Evolutionary conservation across 2,888 invertebrate genomes (phyloP), one percentile per base, ranked within the genome.

Genomic region (Platerodrilus igneus): DNA sequence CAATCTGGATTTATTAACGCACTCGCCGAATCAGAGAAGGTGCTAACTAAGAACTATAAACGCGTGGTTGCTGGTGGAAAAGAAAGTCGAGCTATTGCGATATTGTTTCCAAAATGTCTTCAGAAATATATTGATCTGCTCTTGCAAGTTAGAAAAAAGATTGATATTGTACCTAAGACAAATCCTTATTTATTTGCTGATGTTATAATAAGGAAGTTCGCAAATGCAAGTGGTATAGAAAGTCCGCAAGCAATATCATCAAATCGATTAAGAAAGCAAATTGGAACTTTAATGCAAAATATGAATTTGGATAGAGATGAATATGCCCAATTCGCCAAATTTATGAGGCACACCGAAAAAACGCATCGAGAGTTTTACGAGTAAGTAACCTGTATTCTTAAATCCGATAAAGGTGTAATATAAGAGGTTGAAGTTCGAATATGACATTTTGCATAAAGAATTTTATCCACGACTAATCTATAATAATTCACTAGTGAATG

Each of bases 121-220:
- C 41, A 44, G 25, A 15, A 17, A n/a, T 32, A 39, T 23, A 21
- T 43, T 2, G 15, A 43, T 13, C 15, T 47, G 20, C 22, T 47
- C 36, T 29, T 49, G 14, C 14, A 41, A 37, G 26, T 45, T 23
- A 21, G 45, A 29, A 7, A 5, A 3, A 13, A 37, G 21, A 28
- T 10, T n/a, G 28, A 35, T 14, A 11, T 43, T 9, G 37, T 47
- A 11, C 45, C 42, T 8, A 15, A 30, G 14, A 7, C 32, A 20
- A 46, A 46, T 22, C 33, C 4, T 11, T 42, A 41, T 41, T 42
- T 46, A 14, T 42, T 46, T 42, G 44, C 28, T 10, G 40, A 29
- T 31, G 28, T 35, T 18, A 15, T 36, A 11, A 14, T 37, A 13
- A 28, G 25, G 25, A 45, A 26, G 10, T 41, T 36, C 11, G 31